Evolutionary conservation across 2,888 invertebrate genomes (phyloP), one percentile per base, ranked within the genome.

Genomic region (Trissonchulus sp.): DNA sequence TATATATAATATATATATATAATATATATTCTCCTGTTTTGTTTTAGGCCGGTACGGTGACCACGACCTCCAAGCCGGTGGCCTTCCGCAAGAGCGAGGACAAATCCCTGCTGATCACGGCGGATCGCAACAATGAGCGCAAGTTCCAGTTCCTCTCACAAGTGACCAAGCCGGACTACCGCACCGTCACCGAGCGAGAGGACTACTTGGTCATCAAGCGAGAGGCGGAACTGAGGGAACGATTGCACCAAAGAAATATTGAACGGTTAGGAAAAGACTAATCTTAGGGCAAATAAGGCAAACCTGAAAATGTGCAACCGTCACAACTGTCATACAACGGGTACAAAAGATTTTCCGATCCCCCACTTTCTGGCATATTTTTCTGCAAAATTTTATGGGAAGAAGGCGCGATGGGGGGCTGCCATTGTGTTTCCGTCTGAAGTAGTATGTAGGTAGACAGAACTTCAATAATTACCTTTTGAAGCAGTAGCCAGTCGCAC

Each of bases 141-240:
- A 93, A 93, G 86, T 92, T 92, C 86, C 92, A 91, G 2, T 93
- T 93, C 86, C 88, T 93, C 1, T 90, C 92, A 62, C 90, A 91
- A n/a, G 92, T 92, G 87, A 93, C 93, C 38, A 90, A 91, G 80
- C 91, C 93, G 65, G 93, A 93, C 87, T 93, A 93, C 86, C 88
- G 93, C 79, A 90, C 74, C n/a, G 62, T 78, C 1, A 71, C 68
- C 31, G 68, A 77, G 34, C 31, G 78, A 3, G 78, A 76, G 8
- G 78, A 78, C 35, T 75, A 76, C 65, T 36, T 62, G 33, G 74
- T 76, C 28, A n/a, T 78, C 3, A 31, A 72, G 18, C 76, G 76
- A 37, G 69, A 73, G n/a, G 68, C 73, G 71, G 38, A 73, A 28
- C 65, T 76, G 1, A 63, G 36, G 35, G 35, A 68, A 31, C 71